phyloP scores from a whole-genome alignment of 2,113 vertebrate genomes.

The Spea bombifrons region DNA sequence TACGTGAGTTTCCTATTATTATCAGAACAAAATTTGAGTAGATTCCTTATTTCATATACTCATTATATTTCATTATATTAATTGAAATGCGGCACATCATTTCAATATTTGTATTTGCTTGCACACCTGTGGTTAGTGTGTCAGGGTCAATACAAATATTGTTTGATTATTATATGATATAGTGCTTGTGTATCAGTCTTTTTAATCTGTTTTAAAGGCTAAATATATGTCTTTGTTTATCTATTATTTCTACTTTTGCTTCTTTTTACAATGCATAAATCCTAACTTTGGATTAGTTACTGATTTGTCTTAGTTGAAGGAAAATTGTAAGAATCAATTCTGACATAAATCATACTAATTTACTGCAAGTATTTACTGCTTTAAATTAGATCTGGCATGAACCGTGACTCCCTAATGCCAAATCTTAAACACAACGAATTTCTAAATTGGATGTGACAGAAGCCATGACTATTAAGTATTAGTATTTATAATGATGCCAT shows the following conservation, averaged over 20 bases:
- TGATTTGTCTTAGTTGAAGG: conserved; percentile 38
- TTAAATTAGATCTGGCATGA: conserved; percentile 25
- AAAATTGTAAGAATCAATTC: conserved; percentile 17
- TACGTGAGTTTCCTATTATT: too few species aligned
- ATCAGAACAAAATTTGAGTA: too few species aligned
- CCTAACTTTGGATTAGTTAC: conserved; percentile 39
- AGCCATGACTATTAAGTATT: conserved; percentile 41
- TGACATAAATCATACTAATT: conserved; percentile 45
- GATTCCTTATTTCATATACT: too few species aligned
- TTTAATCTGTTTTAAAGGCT: conserved; percentile 14
- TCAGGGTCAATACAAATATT: too few species aligned
- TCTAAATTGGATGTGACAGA: conserved; percentile 46
- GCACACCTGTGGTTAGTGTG: too few species aligned
- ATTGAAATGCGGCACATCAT: too few species aligned
- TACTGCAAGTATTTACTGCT: conserved; percentile 38
- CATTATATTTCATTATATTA: too few species aligned
- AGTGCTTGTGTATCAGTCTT: too few species aligned
- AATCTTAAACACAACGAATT: conserved; percentile 35
- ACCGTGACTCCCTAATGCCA: conserved; percentile 41
- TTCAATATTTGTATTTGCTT: too few species aligned
- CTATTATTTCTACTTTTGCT: conserved; percentile 42
- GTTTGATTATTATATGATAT: conserved; percentile 45
- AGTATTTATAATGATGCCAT: conserved; percentile 49
- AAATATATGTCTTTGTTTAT: conserved; percentile 41
- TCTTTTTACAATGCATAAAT: conserved; percentile 34